These are phyloP conservation scores for Asbolus verrucosus DNA, from an alignment of 1,140 invertebrate species.

Conservation along the genomic window DNA sequence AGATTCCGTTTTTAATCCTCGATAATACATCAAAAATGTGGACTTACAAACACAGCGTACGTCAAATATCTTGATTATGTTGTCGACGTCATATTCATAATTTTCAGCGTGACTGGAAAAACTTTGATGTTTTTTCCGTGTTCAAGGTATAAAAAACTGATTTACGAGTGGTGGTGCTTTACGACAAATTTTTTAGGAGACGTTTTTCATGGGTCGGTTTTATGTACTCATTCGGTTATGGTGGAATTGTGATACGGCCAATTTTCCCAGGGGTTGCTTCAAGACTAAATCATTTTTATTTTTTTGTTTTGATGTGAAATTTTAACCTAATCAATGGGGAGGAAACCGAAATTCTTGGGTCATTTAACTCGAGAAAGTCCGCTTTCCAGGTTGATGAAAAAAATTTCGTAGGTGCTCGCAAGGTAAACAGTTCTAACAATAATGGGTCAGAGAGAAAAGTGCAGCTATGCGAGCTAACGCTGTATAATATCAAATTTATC, in stretches of 20 bases:
- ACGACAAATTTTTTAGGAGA: constrained; percentile 3
- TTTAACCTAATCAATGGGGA: constrained; percentile 15
- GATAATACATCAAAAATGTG: not conserved
- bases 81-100: constrained; percentile 1
- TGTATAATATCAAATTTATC: constrained; percentile 37
- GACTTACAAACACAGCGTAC: not conserved
- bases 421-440: constrained; percentile 2
- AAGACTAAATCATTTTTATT: constrained; percentile 13
- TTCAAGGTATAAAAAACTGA: constrained; percentile 18
- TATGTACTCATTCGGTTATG: constrained; percentile 19
- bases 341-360: not conserved
- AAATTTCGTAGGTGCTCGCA: not conserved
- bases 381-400: not conserved
- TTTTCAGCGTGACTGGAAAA: constrained; percentile 1
- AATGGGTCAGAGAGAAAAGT: not conserved
- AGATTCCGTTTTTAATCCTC: constrained; percentile 12
- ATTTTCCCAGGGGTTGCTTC: not conserved
- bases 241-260: constrained; percentile 2
- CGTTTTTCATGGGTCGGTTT: constrained; percentile 1
- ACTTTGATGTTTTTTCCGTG: constrained; percentile 24
- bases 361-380: constrained; percentile 3
- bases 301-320: constrained; percentile 20
- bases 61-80: constrained; percentile 19
- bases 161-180: constrained; percentile 11
- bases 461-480: constrained; percentile 22